A percentile compares a stretch with the other conserved stretches of the same genome.
Evolutionary conservation across 1,140 invertebrate genomes (phyloP).

Genomic region (Listronotus bonariensis): DNA sequence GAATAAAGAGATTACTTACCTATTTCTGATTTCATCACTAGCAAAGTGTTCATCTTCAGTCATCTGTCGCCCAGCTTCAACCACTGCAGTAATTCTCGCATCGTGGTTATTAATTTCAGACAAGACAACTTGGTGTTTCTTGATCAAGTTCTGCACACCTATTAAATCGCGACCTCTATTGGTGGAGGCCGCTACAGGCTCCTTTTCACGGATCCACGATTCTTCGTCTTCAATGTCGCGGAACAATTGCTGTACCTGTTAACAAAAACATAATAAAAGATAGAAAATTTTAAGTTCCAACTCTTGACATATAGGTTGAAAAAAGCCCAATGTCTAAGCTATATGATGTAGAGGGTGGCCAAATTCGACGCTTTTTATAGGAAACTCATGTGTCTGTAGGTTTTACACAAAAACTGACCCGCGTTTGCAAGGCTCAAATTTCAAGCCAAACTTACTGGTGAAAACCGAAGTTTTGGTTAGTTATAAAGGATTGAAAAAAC

Average conservation of each 20-base stretch:
- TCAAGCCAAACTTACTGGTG: no score
- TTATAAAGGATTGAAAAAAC: no score
- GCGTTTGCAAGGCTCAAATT: no score
- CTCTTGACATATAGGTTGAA: no score
- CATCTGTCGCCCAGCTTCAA: conserved; percentile 87
- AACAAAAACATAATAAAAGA: conserved; percentile 1
- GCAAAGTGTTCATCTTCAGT: conserved; percentile 92
- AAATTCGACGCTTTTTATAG: no score
- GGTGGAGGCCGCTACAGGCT: conserved; percentile 95
- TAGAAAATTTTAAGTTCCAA: neutral
- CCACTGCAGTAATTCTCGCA: conserved; percentile 87
- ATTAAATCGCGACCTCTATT: conserved; percentile 97
- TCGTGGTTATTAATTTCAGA: conserved; percentile 99
- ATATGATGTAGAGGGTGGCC: no score
- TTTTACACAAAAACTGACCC: no score
- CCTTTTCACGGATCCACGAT: conserved; percentile 98
- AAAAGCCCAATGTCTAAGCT: no score
- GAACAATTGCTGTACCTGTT: conserved; percentile 87
- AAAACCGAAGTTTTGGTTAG: no score
- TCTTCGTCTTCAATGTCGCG: conserved; percentile 98
- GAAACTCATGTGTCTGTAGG: no score
- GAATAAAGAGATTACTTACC: conserved; percentile 5
- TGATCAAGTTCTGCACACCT: conserved; percentile 98
- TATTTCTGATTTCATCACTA: conserved; percentile 82
- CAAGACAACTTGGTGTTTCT: conserved; percentile 97